These are phyloP conservation scores for Dinothrombium tinctorium DNA, from an alignment of 1,140 invertebrate species.

Conservation along the genomic window DNA sequence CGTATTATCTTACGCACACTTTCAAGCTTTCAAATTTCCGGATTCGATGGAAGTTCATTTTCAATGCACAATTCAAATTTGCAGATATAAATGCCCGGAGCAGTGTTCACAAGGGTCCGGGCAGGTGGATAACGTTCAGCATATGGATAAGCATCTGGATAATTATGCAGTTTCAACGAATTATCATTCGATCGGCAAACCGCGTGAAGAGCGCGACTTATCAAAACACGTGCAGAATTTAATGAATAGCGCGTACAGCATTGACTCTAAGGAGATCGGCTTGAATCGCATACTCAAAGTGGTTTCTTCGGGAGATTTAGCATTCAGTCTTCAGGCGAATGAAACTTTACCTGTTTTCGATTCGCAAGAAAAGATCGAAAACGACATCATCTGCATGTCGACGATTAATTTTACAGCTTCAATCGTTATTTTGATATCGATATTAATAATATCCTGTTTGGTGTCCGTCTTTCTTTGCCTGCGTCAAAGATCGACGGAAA, in stretches of 20 bases:
- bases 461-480: constrained; percentile 54
- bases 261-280: constrained; percentile 15
- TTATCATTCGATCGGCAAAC: constrained; percentile 1
- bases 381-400: constrained; percentile 66
- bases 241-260: constrained; percentile 4
- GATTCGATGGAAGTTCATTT: constrained; percentile 19
- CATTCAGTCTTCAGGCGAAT: constrained; percentile 28
- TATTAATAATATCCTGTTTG: constrained; percentile 52
- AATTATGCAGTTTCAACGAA: not conserved
- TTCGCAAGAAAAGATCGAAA: constrained; percentile 5
- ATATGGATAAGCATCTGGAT: constrained; percentile 2
- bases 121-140: constrained; percentile 4
- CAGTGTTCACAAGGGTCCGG: constrained; percentile 14
- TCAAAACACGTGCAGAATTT: not conserved
- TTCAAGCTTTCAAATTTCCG: constrained; percentile 26
- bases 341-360: constrained; percentile 16
- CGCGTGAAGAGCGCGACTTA: constrained; percentile 10
- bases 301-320: constrained; percentile 57
- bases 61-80: constrained; percentile 20
- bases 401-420: constrained; percentile 65
- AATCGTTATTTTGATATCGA: constrained; percentile 46
- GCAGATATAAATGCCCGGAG: constrained; percentile 17
- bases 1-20: constrained; percentile 78
- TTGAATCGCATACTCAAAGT: constrained; percentile 28
- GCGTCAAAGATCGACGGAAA: not conserved